Percentiles rank a stretch among this genome's conserved stretches.
Evolutionary conservation across 2,113 vertebrate species (phyloP).

Genomic region (Candoia aspera): DNA sequence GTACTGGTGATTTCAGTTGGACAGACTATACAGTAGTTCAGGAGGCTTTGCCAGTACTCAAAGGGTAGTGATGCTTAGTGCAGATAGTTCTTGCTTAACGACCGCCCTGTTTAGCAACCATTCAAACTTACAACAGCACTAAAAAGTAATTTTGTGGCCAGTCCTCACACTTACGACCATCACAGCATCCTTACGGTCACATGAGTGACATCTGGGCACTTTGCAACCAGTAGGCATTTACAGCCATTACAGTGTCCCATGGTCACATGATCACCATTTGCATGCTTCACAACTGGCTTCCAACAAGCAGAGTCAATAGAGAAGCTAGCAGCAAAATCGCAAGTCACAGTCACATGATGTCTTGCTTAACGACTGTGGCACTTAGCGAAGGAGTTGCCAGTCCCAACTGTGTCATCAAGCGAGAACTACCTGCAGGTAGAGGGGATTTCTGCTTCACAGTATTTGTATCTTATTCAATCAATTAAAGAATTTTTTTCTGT

Average conservation of each 20-base stretch:
- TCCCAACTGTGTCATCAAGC: background rate
- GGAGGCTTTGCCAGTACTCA: background rate
- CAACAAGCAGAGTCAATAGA: background rate
- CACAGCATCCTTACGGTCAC: background rate
- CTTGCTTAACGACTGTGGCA: background rate
- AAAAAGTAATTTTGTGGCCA: background rate
- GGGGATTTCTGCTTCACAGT: background rate
- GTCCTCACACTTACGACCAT: background rate
- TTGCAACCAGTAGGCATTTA: background rate
- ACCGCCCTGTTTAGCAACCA: background rate
- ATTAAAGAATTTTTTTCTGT: background rate
- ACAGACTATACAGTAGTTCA: background rate
- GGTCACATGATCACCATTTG: background rate
- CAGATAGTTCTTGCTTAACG: background rate
- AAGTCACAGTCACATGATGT: background rate
- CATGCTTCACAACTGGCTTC: background rate
- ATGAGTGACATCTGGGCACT: background rate
- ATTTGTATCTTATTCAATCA: background rate
- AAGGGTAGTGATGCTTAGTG: background rate
- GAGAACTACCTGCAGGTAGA: background rate
- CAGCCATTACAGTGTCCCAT: background rate
- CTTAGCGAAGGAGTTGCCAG: background rate
- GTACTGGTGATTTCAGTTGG: background rate
- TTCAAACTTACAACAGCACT: background rate
- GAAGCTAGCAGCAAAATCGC: background rate